phyloP scores from a whole-genome alignment of 2,113 vertebrate genomes.

The Macrotus californicus region DNA sequence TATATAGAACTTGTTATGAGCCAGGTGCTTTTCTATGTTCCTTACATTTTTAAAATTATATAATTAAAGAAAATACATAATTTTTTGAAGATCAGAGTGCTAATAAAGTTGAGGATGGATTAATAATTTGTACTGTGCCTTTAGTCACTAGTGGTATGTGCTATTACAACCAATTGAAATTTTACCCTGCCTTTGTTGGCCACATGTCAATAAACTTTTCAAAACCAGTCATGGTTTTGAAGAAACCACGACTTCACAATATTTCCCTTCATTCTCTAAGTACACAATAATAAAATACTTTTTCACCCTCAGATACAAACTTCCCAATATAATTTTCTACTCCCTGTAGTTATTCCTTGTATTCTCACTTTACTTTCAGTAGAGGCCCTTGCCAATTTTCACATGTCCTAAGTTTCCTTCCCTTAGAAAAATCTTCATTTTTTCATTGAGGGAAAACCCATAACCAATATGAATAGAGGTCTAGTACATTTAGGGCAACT shows the following conservation, averaged over 20 bases:
- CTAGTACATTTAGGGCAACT: neutral
- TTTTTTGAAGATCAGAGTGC: neutral
- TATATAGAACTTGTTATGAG: neutral
- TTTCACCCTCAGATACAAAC: neutral
- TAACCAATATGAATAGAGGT: neutral
- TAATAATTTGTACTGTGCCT: neutral
- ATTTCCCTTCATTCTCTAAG: neutral
- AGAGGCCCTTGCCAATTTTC: neutral
- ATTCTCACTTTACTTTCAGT: neutral
- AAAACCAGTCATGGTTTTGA: too few species aligned
- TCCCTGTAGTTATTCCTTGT: neutral
- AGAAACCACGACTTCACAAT: neutral
- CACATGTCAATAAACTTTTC: neutral
- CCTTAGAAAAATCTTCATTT: neutral
- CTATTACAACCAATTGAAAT: neutral
- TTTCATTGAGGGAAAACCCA: neutral
- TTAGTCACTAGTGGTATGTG: neutral
- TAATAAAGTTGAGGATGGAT: neutral
- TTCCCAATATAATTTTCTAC: neutral
- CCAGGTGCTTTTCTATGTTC: neutral
- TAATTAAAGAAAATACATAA: neutral
- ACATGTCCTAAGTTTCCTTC: accelerated
- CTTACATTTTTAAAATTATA: neutral
- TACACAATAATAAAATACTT: neutral
- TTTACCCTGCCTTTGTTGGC: neutral